Base-by-base conservation (phyloP, 2,113 vertebrate species). In the Gobiocypris rarus region DNA sequence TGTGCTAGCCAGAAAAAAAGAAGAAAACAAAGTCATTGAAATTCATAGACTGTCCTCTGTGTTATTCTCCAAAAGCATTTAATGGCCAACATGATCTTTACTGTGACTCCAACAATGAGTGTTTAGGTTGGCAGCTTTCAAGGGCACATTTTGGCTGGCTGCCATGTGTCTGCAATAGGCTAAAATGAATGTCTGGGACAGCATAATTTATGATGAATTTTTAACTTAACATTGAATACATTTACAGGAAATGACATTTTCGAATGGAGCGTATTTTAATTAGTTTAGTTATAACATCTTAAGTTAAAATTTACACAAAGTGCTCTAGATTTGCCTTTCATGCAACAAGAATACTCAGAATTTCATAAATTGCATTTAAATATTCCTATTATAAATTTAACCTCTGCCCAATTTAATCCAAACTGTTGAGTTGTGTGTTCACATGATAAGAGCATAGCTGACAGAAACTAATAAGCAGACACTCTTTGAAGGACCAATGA, bases 41-140 rank as follows among this genome's bases (percentile, higher is more conserved):
- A 88, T 89, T 85, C 87, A 85, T 73, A 77, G 45, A 8, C 43
- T 19, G 87, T 73, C 48, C 79, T 67, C 22, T 17, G 14, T 50
- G 73, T 83, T 81, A 78, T 24, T 80, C 78, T 84, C 19, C 77
- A 77, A 86, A 90, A 89, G 84, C 81, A 87, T 84, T 58, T 69
- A 83, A 71, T 70, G 76, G 83, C 45, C n/a, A 70, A 67, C 86
- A 75, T 85, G 87, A 83, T 81, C 82, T 82, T 83, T 78, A 83
- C 80, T 50, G 81, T 38, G 85, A 78, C 83, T 86, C 65, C 61
- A 84, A 45, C 74, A 79, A 76, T 79, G 74, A 82, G 70, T 22
- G 22, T 81, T 76, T 77, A 61, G 54, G 41, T 77, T 76, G 76
- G 41, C 50, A 14, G 85, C 83, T 85, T 84, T 84, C 81, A 86